Percentiles rank a stretch among this genome's conserved stretches.
Conservation (phyloP, 1,140 invertebrate species). For the fruit fly (Drosophila melanogaster) region Release_6_plus_ISO1_MT NT_037436.4:18599001-18599500, state of each 20-base stretch:
- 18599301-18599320: slow-evolving; percentile 23
- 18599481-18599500: slow-evolving; percentile 45
- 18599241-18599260: slow-evolving; percentile 11
- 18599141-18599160: slow-evolving; percentile 35
- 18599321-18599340: slow-evolving; percentile 19
- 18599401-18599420: background rate
- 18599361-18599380: slow-evolving; percentile 21
- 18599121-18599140: slow-evolving; percentile 8
- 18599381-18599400: slow-evolving; percentile 29
- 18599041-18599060: too few species aligned
- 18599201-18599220: slow-evolving; percentile 42
- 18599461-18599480: slow-evolving; percentile 18
- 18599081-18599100: background rate
- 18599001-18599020: too few species aligned
- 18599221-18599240: slow-evolving; percentile 19
- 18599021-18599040: too few species aligned
- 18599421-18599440: background rate
- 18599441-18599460: slow-evolving; percentile 22
- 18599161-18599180: slow-evolving; percentile 23
- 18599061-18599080: too few species aligned
- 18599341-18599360: slow-evolving; percentile 30
- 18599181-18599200: slow-evolving; percentile 40
- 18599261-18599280: slow-evolving; percentile 28
- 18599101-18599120: background rate
- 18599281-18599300: slow-evolving; percentile 35